These are phyloP conservation scores for Syrphus vitripennis DNA, from an alignment of 2,888 invertebrate genomes.

Conservation along the genomic window DNA sequence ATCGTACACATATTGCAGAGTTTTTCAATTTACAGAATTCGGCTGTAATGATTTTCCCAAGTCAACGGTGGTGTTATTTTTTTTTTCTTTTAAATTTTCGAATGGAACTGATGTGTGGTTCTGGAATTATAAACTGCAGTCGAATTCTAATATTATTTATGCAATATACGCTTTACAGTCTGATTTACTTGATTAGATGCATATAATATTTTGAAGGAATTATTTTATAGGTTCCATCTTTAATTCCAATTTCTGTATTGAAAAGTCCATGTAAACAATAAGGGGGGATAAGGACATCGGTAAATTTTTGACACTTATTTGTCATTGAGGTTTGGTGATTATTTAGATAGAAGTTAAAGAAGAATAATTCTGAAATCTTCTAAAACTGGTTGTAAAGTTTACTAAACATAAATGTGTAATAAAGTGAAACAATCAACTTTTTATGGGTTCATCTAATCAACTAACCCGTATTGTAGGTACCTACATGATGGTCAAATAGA, in stretches of 20 bases:
- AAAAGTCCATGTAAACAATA: no score
- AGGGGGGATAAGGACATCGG: no score
- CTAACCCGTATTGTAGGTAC: not conserved
- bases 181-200: not conserved
- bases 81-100: not conserved
- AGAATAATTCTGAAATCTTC: no score
- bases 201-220: not conserved
- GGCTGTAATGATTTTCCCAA: conserved; percentile 44
- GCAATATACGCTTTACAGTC: conserved; percentile 23
- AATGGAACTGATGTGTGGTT: not conserved
- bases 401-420: no score
- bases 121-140: conserved; percentile 35
- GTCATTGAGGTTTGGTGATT: no score
- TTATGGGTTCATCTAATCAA: not conserved
- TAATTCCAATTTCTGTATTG: no score
- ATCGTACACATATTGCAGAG: conserved; percentile 30
- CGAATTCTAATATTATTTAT: conserved; percentile 50
- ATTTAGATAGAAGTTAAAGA: no score
- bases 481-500: conserved; percentile 45
- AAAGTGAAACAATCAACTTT: not conserved
- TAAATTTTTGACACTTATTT: no score
- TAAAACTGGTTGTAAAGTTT: no score
- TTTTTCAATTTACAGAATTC: conserved; percentile 56
- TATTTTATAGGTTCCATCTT: no score
- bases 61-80: conserved; percentile 39